A percentile compares a stretch with the other conserved stretches of the same genome.
Conservation (phyloP, 2,113 vertebrate species). For the Indicator indicator region DNA sequence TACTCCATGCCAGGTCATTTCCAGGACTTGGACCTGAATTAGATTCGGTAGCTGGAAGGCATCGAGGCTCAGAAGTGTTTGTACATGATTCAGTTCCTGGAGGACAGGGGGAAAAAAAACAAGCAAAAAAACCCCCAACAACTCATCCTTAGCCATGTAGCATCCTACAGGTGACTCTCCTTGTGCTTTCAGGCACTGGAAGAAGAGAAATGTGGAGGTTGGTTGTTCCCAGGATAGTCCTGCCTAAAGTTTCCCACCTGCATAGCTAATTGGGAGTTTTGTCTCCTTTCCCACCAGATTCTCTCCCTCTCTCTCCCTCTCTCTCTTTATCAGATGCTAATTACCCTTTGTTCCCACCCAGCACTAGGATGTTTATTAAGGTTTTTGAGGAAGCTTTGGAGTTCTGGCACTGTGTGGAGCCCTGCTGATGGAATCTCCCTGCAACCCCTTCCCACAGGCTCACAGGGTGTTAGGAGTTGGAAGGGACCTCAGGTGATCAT, state of each 20-base stretch:
- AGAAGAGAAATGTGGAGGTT: slow-evolving; percentile 56
- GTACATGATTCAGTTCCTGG: slow-evolving; percentile 35
- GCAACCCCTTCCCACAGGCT: neutral
- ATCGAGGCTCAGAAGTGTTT: neutral
- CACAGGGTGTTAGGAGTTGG: too few relatives aligned
- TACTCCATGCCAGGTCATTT: neutral
- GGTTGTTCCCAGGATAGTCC: slow-evolving; percentile 43
- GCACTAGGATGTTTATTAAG: neutral
- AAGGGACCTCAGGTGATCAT: too few relatives aligned
- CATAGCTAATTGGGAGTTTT: neutral
- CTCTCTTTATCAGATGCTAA: slow-evolving; percentile 54
- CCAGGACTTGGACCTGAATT: slow-evolving; percentile 29
- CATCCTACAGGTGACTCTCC: neutral
- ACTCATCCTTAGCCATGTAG: neutral
- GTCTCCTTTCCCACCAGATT: slow-evolving; percentile 46
- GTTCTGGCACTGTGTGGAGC: neutral
- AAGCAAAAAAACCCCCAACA: too few relatives aligned
- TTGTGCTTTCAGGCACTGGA: slow-evolving; percentile 33
- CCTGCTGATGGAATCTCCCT: neutral
- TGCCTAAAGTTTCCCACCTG: slow-evolving; percentile 26
- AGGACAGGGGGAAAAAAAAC: neutral
- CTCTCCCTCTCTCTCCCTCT: slow-evolving; percentile 6
- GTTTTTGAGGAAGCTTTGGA: neutral
- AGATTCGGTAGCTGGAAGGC: slow-evolving; percentile 38
- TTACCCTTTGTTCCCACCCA: slow-evolving; percentile 42